A percentile compares a stretch with the other conserved stretches of the same genome.
Conservation (phyloP, 2,113 vertebrate species). For the Lucifuga dentata region DNA sequence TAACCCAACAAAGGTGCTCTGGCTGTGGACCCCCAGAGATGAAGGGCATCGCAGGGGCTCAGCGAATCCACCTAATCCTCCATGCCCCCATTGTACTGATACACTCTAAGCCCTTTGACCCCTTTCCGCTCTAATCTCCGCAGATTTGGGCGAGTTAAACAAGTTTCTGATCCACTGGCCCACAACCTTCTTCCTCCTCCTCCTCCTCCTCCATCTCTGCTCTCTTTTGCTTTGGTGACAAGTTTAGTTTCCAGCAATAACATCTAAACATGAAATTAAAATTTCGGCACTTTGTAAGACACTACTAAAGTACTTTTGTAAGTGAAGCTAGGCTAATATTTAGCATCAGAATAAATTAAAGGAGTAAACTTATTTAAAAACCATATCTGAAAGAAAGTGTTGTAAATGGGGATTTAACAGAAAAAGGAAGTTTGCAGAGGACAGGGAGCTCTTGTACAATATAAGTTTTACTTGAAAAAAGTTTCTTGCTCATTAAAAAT, state of each 20-base stretch:
- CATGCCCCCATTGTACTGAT: conserved; percentile 67
- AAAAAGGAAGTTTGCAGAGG: no score
- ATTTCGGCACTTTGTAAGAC: background rate
- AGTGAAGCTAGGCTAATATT: no score
- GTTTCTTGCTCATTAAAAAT: background rate
- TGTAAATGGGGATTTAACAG: background rate
- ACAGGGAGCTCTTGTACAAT: background rate
- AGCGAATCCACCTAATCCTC: conserved; percentile 72
- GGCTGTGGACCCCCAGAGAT: conserved; percentile 74
- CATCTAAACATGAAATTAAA: no score
- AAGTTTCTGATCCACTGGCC: conserved; percentile 59
- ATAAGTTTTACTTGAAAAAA: background rate
- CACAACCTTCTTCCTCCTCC: conserved; percentile 13
- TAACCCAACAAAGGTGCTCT: conserved; percentile 76
- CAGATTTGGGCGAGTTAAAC: conserved; percentile 70
- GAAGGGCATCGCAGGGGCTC: conserved; percentile 71
- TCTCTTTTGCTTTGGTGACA: conserved; percentile 18
- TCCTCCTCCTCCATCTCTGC: background rate
- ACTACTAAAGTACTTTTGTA: no score
- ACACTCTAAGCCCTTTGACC: conserved; percentile 68
- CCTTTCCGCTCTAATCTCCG: conserved; percentile 75
- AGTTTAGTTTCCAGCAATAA: conserved; percentile 18
- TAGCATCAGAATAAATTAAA: no score
- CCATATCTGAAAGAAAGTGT: background rate
- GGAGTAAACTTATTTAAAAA: background rate